phyloP scores from a whole-genome alignment of 2,113 vertebrate species.

The Plecturocebus donacophilus region DNA sequence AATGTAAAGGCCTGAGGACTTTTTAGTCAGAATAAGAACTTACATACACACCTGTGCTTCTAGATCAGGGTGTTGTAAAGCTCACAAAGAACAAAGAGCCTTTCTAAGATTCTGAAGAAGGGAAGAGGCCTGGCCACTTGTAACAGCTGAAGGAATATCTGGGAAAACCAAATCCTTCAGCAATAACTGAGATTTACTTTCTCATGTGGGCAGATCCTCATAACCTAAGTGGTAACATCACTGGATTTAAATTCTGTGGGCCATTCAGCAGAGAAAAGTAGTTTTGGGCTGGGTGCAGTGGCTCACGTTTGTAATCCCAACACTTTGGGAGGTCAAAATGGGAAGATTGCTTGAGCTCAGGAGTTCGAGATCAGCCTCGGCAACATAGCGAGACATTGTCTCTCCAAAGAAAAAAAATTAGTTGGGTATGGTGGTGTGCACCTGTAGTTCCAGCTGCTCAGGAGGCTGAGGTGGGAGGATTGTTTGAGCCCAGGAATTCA shows the following conservation, averaged over 20 bases:
- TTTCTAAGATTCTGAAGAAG: background rate
- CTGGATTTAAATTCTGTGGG: background rate
- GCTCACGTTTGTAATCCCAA: too few relatives aligned
- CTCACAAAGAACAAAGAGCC: conserved; percentile 9
- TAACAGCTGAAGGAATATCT: conserved; percentile 17
- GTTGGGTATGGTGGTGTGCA: too few relatives aligned
- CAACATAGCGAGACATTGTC: too few relatives aligned
- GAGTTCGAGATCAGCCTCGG: too few relatives aligned
- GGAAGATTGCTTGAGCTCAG: too few relatives aligned
- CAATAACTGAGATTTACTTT: conserved; percentile 14
- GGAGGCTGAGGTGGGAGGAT: too few relatives aligned
- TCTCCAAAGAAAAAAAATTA: too few relatives aligned
- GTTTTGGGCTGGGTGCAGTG: background rate
- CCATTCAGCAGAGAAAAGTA: background rate
- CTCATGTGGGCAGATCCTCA: background rate
- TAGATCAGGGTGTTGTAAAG: background rate
- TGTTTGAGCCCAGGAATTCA: too few relatives aligned
- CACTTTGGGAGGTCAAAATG: too few relatives aligned
- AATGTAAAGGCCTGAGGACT: background rate
- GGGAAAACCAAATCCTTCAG: background rate
- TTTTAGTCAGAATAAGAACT: background rate
- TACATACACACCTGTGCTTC: conserved; percentile 18
- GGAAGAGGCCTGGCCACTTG: background rate
- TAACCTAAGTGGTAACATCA: background rate
- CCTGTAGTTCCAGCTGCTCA: too few relatives aligned